Base-by-base conservation (phyloP, 2,113 vertebrate species). In the Forbesichthys agassizii region DNA sequence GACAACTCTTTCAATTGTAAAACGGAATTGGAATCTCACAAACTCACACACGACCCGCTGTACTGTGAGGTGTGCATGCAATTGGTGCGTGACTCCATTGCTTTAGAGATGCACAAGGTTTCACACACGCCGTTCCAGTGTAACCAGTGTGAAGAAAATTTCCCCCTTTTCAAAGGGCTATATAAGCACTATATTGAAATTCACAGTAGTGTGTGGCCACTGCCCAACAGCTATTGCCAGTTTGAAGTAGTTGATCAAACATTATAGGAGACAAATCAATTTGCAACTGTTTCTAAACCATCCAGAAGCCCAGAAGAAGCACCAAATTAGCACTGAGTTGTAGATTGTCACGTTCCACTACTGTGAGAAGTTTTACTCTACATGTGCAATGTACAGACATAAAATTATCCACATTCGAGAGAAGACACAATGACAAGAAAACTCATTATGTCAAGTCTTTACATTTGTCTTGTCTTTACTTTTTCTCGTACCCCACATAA, bases 41-140 rank as follows among this genome's bases (percentile, higher is more conserved):
- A 90, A 74, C 86, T 87, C 51, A 91, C 88, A 0, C 90, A 91
- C 87, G 88, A 90, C 77, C 90, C 88, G 0, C 86, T 91, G 0
- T 91, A 91, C 81, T 91, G 90, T n/a, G 84, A 90, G 64, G 85
- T 87, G 54, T 91, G 90, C 48, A 89, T 83, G 79, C 90, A 89
- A 16, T 63, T 91, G 48, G 88, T 91, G 0, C 88, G 88, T 0
- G 90, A 91, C 58, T n/a, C 82, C 0, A 87, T 88, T 7, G 87
- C 90, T 0, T 18, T 91, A 63, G 86, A 82, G 1, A 81, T 89
- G 84, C 90, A 91, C 78, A 90, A 86, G 61, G 82, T 87, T 5
- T 88, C 88, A 3, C 90, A 91, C 84, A 90, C 87, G 0, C 88
- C 87, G 0, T 90, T 91, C 42, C 90, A 91, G 73, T 91, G 90